Evolutionary conservation across 1,140 invertebrate genomes (phyloP), one percentile per base, ranked within the genome.

Genomic region (Plectrocnemia conspersa): DNA sequence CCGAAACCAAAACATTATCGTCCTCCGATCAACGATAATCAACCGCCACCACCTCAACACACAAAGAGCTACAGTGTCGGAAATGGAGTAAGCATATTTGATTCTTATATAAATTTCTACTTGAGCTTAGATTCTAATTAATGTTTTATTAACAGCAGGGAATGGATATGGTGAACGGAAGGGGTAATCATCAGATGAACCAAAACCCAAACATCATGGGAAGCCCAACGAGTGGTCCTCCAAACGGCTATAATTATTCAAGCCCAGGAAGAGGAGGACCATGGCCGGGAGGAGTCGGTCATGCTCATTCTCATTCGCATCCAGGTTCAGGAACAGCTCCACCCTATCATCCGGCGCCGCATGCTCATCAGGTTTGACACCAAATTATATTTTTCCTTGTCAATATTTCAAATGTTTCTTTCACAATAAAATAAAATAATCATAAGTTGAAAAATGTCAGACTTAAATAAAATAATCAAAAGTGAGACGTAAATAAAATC

Each of bases 1-100:
- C 91, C 91, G 1, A 93, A 93, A 68, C 91, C 91, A 25, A 91
- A 91, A 66, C 91, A 91, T 69, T 92, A 92, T 66, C 81, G 88
- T 13, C 88, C 88, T 22, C 87, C 88, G 0, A 80, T 81, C 56
- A 70, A 67, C 48, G 63, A 65, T 25, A 32, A 41, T 22, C 50
- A 66, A 63, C 64, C 56, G 18, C 63, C 64, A 1, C 54, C 59
- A 9, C 70, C 72, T 47, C 71, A 73, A 49, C 71, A 73, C 58
- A 65, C 66, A 24, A 74, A 71, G 54, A 74, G 66, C 63, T 72
- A 69, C 58, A 73, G 67, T 52, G 67, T 74, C 10, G 71, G 74
- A 32, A 79, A 79, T 65, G 76, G 75, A 64, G 78, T 76, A 65
- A 71, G 63, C 64, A 45, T 46, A 29, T 40, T 5, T 50, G 3